Evolutionary conservation across 2,888 invertebrate genomes (phyloP).

Genomic region (Odontomyia ornata): DNA sequence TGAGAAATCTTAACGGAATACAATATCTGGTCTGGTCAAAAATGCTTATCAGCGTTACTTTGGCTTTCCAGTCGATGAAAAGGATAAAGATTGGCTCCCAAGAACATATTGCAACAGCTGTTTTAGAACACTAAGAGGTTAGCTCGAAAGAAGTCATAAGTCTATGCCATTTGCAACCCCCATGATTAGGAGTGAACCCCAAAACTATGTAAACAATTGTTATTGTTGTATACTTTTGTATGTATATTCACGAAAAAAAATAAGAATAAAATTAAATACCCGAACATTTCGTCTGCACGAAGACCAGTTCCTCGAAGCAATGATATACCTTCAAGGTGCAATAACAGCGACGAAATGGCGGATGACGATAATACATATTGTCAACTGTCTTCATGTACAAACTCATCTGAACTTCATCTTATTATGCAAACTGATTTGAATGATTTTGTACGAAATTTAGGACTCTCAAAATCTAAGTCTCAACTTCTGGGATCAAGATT

Average conservation of each 20-base stretch:
- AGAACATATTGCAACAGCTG: not conserved
- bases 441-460: too few species aligned
- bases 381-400: too few species aligned
- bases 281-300: not conserved
- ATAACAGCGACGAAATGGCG: too few species aligned
- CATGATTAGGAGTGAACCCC: not conserved
- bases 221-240: not conserved
- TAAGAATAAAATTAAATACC: not conserved
- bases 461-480: not conserved
- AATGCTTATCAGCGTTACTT: not conserved
- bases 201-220: not conserved
- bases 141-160: not conserved
- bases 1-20: not conserved
- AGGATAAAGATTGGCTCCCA: not conserved
- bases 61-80: not conserved
- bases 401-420: too few species aligned
- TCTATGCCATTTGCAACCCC: not conserved
- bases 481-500: not conserved
- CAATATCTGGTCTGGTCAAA: not conserved
- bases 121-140: not conserved
- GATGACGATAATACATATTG: too few species aligned
- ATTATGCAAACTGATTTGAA: too few species aligned
- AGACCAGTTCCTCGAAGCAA: slow-evolving; percentile 1
- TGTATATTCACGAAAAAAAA: not conserved
- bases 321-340: not conserved